Conservation (phyloP, 2,888 invertebrate genomes). For the Pollenia griseotomentosa region DNA sequence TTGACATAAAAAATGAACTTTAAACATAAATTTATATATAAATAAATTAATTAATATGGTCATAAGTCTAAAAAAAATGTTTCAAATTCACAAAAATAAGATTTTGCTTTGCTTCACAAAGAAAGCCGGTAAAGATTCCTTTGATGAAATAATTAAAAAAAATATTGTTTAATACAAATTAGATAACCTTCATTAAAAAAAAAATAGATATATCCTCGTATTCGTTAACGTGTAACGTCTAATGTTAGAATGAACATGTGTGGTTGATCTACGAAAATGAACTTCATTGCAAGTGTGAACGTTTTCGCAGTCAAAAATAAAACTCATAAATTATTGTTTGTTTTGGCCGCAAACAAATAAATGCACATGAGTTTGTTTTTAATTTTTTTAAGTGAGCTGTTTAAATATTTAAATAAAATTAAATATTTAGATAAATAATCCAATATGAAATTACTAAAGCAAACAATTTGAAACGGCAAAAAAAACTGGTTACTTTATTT, state of each 20-base stretch:
- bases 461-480: conserved; percentile 10
- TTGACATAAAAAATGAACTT: too few species aligned
- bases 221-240: too few species aligned
- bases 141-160: too few species aligned
- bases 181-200: too few species aligned
- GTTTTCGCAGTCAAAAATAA: neutral
- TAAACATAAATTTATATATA: too few species aligned
- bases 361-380: conserved; percentile 4
- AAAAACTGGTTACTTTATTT: conserved; percentile 55
- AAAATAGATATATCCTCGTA: too few species aligned
- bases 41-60: too few species aligned
- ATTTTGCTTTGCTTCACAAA: too few species aligned
- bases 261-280: neutral
- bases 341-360: conserved; percentile 26
- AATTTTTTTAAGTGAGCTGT: conserved; percentile 30
- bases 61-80: too few species aligned
- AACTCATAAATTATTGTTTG: conserved; percentile 24
- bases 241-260: neutral
- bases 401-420: conserved; percentile 49
- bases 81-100: too few species aligned
- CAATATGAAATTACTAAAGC: conserved; percentile 33
- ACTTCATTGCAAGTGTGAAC: conserved; percentile 39
- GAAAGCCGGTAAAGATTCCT: too few species aligned
- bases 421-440: conserved; percentile 60
- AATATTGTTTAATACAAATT: too few species aligned